phyloP scores from a whole-genome alignment of 2,888 invertebrate genomes.

The Microplitis deprimator region DNA sequence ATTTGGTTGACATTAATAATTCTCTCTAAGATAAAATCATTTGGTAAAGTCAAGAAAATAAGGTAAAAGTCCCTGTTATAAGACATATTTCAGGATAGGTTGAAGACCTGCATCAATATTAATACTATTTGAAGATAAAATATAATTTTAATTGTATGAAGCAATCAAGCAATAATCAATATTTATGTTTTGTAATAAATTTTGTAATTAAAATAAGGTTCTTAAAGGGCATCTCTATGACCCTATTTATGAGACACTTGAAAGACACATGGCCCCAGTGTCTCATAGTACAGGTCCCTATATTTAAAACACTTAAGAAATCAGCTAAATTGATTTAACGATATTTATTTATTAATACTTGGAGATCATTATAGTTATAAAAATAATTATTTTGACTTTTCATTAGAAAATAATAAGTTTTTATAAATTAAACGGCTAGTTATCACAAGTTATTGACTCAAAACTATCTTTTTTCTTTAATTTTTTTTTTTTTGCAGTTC shows the following conservation, averaged over 20 bases:
- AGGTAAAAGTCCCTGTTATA: not conserved
- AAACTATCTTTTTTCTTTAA: not conserved
- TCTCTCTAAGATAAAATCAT: too few relatives aligned
- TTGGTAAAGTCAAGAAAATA: too few relatives aligned
- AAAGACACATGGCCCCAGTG: not conserved
- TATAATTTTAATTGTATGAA: not conserved
- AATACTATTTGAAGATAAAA: not conserved
- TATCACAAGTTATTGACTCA: not conserved
- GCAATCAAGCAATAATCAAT: not conserved
- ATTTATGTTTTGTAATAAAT: not conserved
- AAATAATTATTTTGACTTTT: not conserved
- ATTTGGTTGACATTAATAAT: too few relatives aligned
- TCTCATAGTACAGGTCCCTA: conserved; percentile 1
- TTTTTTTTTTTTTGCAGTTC: conserved; percentile 8
- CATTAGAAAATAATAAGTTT: not conserved
- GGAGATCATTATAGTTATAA: not conserved
- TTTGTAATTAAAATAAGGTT: not conserved
- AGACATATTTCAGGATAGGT: not conserved
- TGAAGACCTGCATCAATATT: not conserved
- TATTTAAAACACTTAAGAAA: not conserved
- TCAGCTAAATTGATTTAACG: not conserved
- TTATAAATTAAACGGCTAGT: not conserved
- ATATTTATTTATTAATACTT: not conserved
- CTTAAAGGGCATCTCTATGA: not conserved
- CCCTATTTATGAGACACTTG: conserved; percentile 6